These are phyloP conservation scores for Siniperca undulata DNA, from an alignment of 2,797 vertebrate genomes.

Conservation along the genomic window DNA sequence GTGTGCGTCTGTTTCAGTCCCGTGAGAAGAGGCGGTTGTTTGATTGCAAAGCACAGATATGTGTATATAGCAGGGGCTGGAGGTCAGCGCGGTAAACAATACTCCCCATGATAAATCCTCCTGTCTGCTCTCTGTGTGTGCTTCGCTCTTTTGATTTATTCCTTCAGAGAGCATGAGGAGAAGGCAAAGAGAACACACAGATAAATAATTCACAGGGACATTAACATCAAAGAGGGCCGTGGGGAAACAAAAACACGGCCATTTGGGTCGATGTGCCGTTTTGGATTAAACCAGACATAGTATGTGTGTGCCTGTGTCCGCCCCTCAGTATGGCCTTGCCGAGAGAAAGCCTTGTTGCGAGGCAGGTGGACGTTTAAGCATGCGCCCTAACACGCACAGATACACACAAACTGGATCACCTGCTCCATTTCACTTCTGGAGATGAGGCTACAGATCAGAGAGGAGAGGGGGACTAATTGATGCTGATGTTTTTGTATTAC, in stretches of 20 bases:
- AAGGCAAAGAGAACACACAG: slow-evolving; percentile 79
- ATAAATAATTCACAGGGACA: slow-evolving; percentile 85
- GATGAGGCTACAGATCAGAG: slow-evolving; percentile 48
- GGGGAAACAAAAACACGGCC: slow-evolving; percentile 80
- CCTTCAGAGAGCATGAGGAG: slow-evolving; percentile 76
- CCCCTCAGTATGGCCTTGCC: slow-evolving; percentile 54
- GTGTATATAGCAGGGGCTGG: slow-evolving; percentile 75
- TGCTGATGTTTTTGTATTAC: slow-evolving; percentile 63
- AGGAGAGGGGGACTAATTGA: slow-evolving; percentile 66
- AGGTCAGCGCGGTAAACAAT: slow-evolving; percentile 82
- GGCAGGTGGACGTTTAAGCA: slow-evolving; percentile 59
- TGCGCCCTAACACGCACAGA: neutral
- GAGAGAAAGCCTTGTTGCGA: slow-evolving; percentile 44
- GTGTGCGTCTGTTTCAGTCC: slow-evolving; percentile 54
- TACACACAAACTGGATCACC: slow-evolving; percentile 36
- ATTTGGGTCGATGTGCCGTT: slow-evolving; percentile 81
- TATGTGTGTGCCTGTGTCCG: slow-evolving; percentile 12
- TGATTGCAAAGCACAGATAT: slow-evolving; percentile 76
- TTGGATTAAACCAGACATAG: slow-evolving; percentile 77
- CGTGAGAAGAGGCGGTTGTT: slow-evolving; percentile 60
- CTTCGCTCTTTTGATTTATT: slow-evolving; percentile 82
- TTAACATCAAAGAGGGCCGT: slow-evolving; percentile 83
- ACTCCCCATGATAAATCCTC: slow-evolving; percentile 80
- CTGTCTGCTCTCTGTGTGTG: slow-evolving; percentile 71
- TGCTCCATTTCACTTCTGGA: slow-evolving; percentile 52